Evolutionary conservation across 2,888 invertebrate genomes (phyloP).

Genomic region (Artemia sinica): DNA sequence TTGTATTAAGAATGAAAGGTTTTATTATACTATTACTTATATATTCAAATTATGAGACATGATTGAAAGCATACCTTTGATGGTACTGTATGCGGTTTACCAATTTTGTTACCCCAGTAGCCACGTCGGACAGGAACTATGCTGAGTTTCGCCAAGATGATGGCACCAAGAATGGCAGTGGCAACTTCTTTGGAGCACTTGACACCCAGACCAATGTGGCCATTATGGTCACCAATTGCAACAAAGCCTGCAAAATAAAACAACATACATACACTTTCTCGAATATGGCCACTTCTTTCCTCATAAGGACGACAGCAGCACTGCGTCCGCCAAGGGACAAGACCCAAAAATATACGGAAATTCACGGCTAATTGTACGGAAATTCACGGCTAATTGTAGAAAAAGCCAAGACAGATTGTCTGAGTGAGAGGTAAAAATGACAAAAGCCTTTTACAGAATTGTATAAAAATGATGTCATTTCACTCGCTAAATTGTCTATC

Average conservation of each 20-base stretch:
- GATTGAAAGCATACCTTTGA: constrained; percentile 55
- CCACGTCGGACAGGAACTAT: constrained; percentile 96
- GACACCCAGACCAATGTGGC: constrained; percentile 95
- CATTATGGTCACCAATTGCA: constrained; percentile 95
- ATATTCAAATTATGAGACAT: constrained; percentile 26
- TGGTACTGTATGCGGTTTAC: constrained; percentile 96
- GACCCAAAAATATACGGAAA: constrained; percentile 36
- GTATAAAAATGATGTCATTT: too few species aligned
- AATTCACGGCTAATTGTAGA: too few species aligned
- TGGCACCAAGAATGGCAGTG: constrained; percentile 96
- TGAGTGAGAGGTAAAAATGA: too few species aligned
- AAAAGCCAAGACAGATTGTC: too few species aligned
- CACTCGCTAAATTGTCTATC: too few species aligned
- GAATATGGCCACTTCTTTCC: not conserved
- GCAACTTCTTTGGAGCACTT: constrained; percentile 99
- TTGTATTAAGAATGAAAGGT: not conserved
- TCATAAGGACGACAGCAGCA: not conserved
- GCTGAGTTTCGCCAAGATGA: constrained; percentile 91
- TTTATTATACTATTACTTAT: not conserved
- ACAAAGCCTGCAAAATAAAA: constrained; percentile 17
- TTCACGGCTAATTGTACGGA: too few species aligned
- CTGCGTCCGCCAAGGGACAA: not conserved
- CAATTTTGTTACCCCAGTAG: constrained; percentile 99
- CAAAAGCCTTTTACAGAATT: too few species aligned
- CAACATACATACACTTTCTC: not conserved